Evolutionary conservation across 2,888 invertebrate genomes (phyloP), one percentile per base, ranked within the genome.

Genomic region (Cheilosia vernalis): DNA sequence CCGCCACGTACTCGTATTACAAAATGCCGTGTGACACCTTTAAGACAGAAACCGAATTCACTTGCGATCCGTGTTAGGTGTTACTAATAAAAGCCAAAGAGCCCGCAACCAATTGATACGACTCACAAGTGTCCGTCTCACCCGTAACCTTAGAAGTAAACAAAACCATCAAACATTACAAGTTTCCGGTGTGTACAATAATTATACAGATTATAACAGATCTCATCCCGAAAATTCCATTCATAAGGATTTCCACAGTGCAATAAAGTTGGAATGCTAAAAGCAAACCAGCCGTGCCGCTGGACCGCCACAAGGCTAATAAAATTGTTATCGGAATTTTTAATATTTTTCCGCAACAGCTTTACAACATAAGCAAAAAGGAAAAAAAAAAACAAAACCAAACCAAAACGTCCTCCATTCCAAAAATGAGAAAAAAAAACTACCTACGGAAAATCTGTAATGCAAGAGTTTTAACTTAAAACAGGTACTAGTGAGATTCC

Each of bases 261-360:
- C 67, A 63, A 66, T 61, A 77, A 82, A 67, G 56, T 30, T 73
- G 79, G 73, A 84, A 74, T 69, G 67, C 66, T 44, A 63, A 79
- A 60, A 72, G 47, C 60, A 77, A 27, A 55, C 49, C 73, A 76
- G 49, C 61, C 44, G 56, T 17, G 53, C 66, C 33, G 40, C 30
- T 30, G 40, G 33, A 78, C 73, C 58, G 84, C 84, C 80, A 80
- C 66, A 66, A 80, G 84, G 84, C 84, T 81, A 81, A 81, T 81
- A 81, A 80, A 81, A 85, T 85, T 85, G 81, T 85, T 85, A 85
- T 85, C 81, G 76, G 81, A 76, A 76, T 85, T 85, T 81, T 85
- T 77, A 77, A 81, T 81, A 85, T 81, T 85, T 81, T 72, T 40
- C 42, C 60, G 55, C 42, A 61, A 30, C 17, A 58, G 27, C 33